Evolutionary conservation across 2,888 invertebrate species (phyloP).

Genomic region (Schizotus pectinicornis): DNA sequence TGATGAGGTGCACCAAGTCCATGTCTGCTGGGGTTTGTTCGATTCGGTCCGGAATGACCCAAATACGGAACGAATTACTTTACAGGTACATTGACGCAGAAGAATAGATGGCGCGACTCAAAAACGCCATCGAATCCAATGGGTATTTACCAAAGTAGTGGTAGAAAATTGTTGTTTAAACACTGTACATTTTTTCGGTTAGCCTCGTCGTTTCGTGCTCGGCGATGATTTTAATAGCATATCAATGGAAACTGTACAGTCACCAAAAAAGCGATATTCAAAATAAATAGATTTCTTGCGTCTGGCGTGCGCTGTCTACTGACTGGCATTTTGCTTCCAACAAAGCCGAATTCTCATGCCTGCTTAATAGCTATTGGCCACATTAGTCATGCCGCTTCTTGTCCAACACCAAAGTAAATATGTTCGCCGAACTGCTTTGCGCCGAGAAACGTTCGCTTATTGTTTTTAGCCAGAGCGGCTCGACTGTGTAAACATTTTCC

Average conservation of each 20-base stretch:
- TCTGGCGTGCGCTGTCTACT: slow-evolving; percentile 32
- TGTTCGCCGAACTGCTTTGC: slow-evolving; percentile 38
- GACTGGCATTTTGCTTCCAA: slow-evolving; percentile 39
- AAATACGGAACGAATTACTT: slow-evolving; percentile 15
- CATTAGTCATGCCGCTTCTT: slow-evolving; percentile 52
- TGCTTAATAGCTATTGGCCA: slow-evolving; percentile 56
- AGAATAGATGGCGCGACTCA: slow-evolving; percentile 5
- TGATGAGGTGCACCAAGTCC: no score
- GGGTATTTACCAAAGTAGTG: slow-evolving; percentile 16
- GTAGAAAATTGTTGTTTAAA: slow-evolving; percentile 33
- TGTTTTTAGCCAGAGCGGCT: slow-evolving; percentile 34
- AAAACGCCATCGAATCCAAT: slow-evolving; percentile 21
- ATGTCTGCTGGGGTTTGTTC: no score
- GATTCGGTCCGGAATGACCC: no score
- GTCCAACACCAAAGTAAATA: slow-evolving; percentile 43
- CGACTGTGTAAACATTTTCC: slow-evolving; percentile 39
- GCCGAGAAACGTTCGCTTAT: slow-evolving; percentile 28
- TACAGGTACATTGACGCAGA: slow-evolving; percentile 26
- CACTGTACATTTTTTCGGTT: slow-evolving; percentile 16
- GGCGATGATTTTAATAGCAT: slow-evolving; percentile 26
- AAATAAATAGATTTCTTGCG: slow-evolving; percentile 42
- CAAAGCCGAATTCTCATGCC: slow-evolving; percentile 54
- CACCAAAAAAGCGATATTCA: slow-evolving; percentile 43
- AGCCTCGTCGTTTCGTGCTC: slow-evolving; percentile 1
- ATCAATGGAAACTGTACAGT: slow-evolving; percentile 28